Percentiles rank a stretch among this genome's conserved stretches.
These are phyloP conservation scores for Hormaphis cornu DNA, from an alignment of 1,140 invertebrate species.

Conservation along the genomic window DNA sequence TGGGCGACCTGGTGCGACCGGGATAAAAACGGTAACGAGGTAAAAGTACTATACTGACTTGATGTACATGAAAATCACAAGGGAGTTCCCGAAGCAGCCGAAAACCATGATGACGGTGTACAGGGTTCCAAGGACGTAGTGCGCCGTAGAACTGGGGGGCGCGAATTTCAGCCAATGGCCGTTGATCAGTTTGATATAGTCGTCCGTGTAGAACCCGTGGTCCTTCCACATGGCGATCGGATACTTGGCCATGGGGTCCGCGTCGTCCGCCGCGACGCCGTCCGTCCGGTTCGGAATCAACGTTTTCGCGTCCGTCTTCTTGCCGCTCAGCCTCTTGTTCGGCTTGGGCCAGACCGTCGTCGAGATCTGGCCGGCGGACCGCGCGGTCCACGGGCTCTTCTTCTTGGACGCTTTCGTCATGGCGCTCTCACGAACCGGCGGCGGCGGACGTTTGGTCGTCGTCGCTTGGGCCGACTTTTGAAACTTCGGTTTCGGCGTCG, in stretches of 20 bases:
- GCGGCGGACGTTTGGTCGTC: not conserved
- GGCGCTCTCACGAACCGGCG: not conserved
- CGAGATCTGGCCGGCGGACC: no score
- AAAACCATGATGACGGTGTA: constrained; percentile 52
- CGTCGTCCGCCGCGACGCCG: not conserved
- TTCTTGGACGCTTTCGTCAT: not conserved
- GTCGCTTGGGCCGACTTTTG: not conserved
- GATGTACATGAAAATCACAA: constrained; percentile 55
- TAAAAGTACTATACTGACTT: constrained; percentile 46
- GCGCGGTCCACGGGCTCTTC: not conserved
- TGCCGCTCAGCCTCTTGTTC: not conserved
- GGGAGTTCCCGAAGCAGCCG: constrained; percentile 53
- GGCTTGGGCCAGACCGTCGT: not conserved
- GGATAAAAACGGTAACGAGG: not conserved
- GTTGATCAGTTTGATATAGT: not conserved
- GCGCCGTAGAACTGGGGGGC: not conserved
- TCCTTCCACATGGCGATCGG: not conserved
- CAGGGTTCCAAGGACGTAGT: constrained; percentile 47
- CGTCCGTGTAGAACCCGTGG: not conserved
- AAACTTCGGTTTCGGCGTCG: not conserved
- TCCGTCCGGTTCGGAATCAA: not conserved
- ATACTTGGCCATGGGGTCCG: not conserved
- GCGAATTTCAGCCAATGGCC: not conserved
- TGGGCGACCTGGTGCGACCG: no score
- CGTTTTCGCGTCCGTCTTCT: not conserved